phyloP scores from a whole-genome alignment of 2,113 vertebrate species.

The Sylvietta virens region DNA sequence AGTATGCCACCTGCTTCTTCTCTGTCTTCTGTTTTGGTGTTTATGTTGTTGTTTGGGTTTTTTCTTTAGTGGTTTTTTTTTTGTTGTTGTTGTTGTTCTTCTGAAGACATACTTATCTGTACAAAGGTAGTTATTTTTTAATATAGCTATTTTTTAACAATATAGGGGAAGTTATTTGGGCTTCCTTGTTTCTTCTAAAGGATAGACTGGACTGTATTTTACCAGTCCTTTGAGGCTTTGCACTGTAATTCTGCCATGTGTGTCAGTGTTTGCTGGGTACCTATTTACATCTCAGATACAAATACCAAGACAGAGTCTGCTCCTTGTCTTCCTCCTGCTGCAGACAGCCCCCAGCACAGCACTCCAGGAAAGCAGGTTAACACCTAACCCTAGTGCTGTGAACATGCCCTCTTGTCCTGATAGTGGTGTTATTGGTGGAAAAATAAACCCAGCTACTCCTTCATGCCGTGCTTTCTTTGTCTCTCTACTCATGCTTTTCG shows the following conservation, averaged over 20 bases:
- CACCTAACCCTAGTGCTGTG: background rate
- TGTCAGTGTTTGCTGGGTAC: background rate
- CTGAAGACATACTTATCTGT: background rate
- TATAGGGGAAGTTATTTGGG: background rate
- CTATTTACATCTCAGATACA: background rate
- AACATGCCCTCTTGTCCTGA: background rate
- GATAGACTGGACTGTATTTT: background rate
- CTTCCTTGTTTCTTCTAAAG: background rate
- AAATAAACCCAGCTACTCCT: background rate
- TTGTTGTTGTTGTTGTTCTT: background rate
- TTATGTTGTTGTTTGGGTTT: background rate
- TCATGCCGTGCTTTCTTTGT: background rate
- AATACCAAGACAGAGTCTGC: background rate
- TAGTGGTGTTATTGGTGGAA: background rate
- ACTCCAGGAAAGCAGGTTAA: background rate
- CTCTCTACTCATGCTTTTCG: background rate
- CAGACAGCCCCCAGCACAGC: background rate
- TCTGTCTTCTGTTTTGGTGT: background rate
- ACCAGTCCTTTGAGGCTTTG: background rate
- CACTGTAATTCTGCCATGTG: background rate
- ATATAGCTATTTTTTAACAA: background rate
- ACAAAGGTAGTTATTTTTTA: background rate
- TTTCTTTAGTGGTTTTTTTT: too few relatives aligned
- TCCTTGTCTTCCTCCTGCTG: background rate
- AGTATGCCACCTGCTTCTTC: background rate